Evolutionary conservation across 2,113 vertebrate species (phyloP), one percentile per base, ranked within the genome.

Genomic region (Malurus elegans): DNA sequence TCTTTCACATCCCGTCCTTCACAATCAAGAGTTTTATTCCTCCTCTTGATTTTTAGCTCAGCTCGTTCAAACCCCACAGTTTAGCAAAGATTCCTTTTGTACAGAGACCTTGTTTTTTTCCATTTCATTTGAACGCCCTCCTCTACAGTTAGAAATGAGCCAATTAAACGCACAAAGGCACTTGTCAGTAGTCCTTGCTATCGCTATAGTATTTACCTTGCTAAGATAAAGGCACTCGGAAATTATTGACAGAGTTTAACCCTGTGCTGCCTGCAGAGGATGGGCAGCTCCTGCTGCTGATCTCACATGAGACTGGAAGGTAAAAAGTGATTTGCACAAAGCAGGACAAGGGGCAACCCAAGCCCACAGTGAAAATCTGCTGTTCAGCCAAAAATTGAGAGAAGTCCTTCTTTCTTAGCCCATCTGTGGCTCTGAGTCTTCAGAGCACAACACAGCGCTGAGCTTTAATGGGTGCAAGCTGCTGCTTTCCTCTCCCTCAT

Each of bases 161-260:
- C 82, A 86, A 62, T 61, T 86, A 79, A 94, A 90, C 26, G 28
- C 71, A 90, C 42, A 79, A 53, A 90, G 54, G 45, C 24, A 51
- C 57, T 14, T 23, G 11, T 12, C 64, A 88, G 53, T 19, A 88
- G 45, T 57, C 67, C 64, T 54, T 70, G 29, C 7, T 38, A 38
- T 38, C 0, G 1, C 13, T 76, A 62, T 3, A 0, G 2, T 93
- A 36, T 96, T 93, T 91, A 86, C 80, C 60, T 87, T 70, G 1
- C 80, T 31, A 58, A 54, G 42, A 86, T 50, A 94, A 94, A 70
- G 42, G 62, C 71, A 54, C 76, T 81, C 51, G 60, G 61, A 64
- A 61, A 54, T 54, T 88, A 79, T 3, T 79, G 79, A 75, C 2
- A 3, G 40, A 79, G 62, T 90, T 93, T 73, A 96, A 94, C 82